Evolutionary conservation across 2,797 vertebrate genomes (phyloP).

Genomic region (Acanthurus leucopareius): DNA sequence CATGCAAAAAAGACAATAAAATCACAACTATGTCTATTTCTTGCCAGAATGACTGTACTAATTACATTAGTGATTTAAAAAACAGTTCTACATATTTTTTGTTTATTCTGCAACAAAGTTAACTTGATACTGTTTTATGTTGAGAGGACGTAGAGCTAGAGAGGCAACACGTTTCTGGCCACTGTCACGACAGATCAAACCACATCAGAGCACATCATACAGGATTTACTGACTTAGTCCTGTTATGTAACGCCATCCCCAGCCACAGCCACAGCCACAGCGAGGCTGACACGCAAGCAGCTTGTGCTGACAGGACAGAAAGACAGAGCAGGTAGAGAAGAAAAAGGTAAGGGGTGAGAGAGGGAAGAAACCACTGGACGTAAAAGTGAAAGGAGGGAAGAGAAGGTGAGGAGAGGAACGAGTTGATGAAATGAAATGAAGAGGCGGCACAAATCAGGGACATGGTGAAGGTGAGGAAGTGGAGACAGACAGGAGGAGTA

Average conservation of each 20-base stretch:
- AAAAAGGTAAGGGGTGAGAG: neutral
- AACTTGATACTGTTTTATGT: too few species aligned
- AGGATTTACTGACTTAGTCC: conserved; percentile 61
- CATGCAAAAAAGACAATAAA: neutral
- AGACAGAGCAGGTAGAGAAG: conserved; percentile 12
- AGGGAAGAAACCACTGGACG: neutral
- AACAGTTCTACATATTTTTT: too few species aligned
- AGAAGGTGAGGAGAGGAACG: neutral
- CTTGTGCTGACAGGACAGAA: conserved; percentile 37
- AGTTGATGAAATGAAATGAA: conserved; percentile 2
- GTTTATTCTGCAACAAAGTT: too few species aligned
- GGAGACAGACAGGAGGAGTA: neutral
- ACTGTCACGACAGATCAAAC: conserved; percentile 40
- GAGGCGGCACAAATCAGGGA: neutral
- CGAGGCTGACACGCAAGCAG: conserved; percentile 40
- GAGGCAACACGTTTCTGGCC: conserved; percentile 10
- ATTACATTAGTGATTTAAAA: too few species aligned
- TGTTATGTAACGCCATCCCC: conserved; percentile 58
- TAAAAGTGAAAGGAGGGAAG: neutral
- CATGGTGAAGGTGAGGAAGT: conserved; percentile 1
- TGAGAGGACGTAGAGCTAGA: neutral
- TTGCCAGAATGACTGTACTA: too few species aligned
- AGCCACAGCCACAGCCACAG: conserved; percentile 4
- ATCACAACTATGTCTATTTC: neutral
- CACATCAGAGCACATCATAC: conserved; percentile 48